Percentiles rank a stretch among this genome's conserved stretches.
Conservation (phyloP, 2,888 invertebrate species). For the Drosophila glabriapex region DNA sequence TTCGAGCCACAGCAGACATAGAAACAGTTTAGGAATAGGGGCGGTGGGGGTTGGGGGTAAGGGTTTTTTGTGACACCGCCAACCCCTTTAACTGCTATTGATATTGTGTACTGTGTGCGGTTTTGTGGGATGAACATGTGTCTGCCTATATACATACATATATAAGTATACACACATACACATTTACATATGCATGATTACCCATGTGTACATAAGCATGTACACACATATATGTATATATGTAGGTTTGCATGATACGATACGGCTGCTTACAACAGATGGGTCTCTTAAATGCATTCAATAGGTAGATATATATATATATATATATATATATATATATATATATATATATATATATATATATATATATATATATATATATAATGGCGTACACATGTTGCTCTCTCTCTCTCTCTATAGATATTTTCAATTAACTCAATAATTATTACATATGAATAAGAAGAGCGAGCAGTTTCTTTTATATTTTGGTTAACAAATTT, state of each 20-base stretch:
- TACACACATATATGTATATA: neutral
- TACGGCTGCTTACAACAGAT: constrained; percentile 23
- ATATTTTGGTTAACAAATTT: neutral
- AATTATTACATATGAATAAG: neutral
- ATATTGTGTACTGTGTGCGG: constrained; percentile 52
- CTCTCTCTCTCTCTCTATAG: neutral
- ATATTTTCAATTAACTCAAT: constrained; percentile 1
- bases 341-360: constrained; percentile 27
- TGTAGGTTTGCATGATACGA: constrained; percentile 6
- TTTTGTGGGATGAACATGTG: constrained; percentile 63
- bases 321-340: constrained; percentile 13
- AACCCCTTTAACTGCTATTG: constrained; percentile 51
- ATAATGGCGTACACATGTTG: constrained; percentile 1
- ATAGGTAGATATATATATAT: constrained; percentile 45
- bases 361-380: constrained; percentile 26
- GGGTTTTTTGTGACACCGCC: constrained; percentile 41
- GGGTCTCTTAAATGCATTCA: constrained; percentile 36
- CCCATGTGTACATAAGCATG: constrained; percentile 26
- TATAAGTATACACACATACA: neutral
- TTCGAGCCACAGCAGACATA: constrained; percentile 16
- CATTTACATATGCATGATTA: constrained; percentile 29
- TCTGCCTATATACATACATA: constrained; percentile 31
- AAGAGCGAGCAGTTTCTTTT: neutral
- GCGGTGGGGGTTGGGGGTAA: neutral
- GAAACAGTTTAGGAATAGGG: neutral